Evolutionary conservation across 2,797 vertebrate species (phyloP), one percentile per base, ranked within the genome.

Genomic region (Helicolenus hilgendorfi): DNA sequence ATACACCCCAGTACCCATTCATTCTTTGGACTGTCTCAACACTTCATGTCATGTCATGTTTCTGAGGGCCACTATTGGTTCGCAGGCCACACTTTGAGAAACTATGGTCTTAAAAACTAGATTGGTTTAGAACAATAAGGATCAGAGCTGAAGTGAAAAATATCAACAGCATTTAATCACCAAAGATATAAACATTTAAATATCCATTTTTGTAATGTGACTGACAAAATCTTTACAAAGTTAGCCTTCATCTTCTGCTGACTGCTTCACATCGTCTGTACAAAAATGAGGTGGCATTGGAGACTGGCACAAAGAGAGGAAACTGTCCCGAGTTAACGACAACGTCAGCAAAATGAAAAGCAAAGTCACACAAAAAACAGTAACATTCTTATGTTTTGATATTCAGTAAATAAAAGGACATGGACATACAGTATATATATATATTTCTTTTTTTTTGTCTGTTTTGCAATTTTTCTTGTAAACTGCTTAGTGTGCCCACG

Each of bases 151-250:
- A 96, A 97, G 92, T 97, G 96, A 97, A 98, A 98, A 98, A 98
- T 98, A 98, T 97, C 95, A 97, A 97, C 91, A 96, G 96, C 93
- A 96, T 98, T 98, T 98, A 97, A 96, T 98, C 96, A 97, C 95
- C 96, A 96, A 96, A 95, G 94, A 97, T 97, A 97, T 95, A 98
- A 98, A 98, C 96, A 97, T 97, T 93, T 95, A 96, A 93, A 95
- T 96, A 95, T 94, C 93, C 88, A 95, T 96, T 96, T 75, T 91
- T 94, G 86, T 93, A 93, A 95, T 96, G 94, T 96, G 95, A 95
- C 96, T 96, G 94, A 97, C 95, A 97, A 97, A 97, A 95, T 97
- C 94, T 97, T 96, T 97, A 98, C 97, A 98, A 98, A 98, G 94
- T 95, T 95, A 87, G 90, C 95, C 91, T 96, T 96, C 75, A 33